These are phyloP conservation scores for Danionella cerebrum DNA, from an alignment of 2,113 vertebrate species.

Conservation along the genomic window DNA sequence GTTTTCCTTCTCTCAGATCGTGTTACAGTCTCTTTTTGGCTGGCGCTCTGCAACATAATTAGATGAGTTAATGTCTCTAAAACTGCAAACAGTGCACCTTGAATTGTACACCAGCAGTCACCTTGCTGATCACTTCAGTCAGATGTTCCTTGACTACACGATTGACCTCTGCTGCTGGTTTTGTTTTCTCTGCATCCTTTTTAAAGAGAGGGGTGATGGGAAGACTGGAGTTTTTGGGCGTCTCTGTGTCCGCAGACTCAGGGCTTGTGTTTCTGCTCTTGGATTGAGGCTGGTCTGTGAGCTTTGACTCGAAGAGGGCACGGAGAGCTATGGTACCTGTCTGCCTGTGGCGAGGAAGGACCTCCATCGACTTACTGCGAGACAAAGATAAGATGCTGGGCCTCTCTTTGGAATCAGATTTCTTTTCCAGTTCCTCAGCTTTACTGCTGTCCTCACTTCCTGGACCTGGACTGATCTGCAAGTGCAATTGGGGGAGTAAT, in stretches of 20 bases:
- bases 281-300: neutral
- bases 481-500: conserved; percentile 29
- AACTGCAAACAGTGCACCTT: no score
- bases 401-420: conserved; percentile 9
- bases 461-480: neutral
- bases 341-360: conserved; percentile 22
- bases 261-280: conserved; percentile 6
- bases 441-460: neutral
- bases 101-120: no score
- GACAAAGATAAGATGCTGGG: neutral
- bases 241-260: neutral
- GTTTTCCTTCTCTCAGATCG: conserved; percentile 48
- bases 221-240: neutral
- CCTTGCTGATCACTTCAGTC: conserved; percentile 11
- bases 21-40: neutral
- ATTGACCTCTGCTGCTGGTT: neutral
- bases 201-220: neutral
- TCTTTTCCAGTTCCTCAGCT: conserved; percentile 26
- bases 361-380: conserved; percentile 54
- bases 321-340: conserved; percentile 45
- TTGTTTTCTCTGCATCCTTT: neutral
- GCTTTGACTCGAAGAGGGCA: conserved; percentile 55
- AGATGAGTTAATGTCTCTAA: neutral
- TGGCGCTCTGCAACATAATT: neutral
- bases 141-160: neutral